Conservation (phyloP, 2,113 vertebrate species). For the Glaucomys volans region DNA sequence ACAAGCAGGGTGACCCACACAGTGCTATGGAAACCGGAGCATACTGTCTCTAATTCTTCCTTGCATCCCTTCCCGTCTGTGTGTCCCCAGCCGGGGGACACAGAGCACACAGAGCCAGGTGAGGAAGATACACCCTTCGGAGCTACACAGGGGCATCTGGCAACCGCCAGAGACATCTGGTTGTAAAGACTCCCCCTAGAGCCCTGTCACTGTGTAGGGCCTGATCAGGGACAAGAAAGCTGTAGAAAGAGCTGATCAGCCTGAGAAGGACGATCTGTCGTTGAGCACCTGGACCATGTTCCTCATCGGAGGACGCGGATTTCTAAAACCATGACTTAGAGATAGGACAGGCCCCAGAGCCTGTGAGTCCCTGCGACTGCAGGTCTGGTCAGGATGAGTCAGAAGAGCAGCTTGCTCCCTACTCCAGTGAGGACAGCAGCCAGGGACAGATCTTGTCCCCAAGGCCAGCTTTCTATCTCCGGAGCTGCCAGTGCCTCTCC, state of each 20-base stretch:
- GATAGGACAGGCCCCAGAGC: too few relatives aligned
- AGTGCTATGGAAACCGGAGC: neutral
- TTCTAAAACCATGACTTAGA: neutral
- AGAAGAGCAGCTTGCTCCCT: neutral
- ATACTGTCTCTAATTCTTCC: neutral
- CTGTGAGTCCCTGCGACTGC: neutral
- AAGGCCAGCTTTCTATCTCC: neutral
- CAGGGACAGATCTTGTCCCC: neutral
- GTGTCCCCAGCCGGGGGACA: too few relatives aligned
- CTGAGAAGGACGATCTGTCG: neutral
- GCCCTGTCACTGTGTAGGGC: neutral
- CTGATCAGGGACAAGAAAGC: neutral
- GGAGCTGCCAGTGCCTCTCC: neutral
- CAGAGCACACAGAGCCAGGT: neutral
- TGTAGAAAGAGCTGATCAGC: neutral
- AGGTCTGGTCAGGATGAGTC: neutral
- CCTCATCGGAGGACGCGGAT: neutral
- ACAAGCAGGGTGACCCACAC: neutral
- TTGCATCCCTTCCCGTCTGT: neutral
- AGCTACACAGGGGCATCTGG: neutral
- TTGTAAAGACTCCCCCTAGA: neutral
- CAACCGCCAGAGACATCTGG: too few relatives aligned
- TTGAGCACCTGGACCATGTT: neutral
- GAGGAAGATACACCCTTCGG: neutral
- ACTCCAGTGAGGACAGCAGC: neutral